These are phyloP conservation scores for Monodelphis domestica DNA, from an alignment of 2,797 vertebrate species.

Conservation along the genomic window DNA sequence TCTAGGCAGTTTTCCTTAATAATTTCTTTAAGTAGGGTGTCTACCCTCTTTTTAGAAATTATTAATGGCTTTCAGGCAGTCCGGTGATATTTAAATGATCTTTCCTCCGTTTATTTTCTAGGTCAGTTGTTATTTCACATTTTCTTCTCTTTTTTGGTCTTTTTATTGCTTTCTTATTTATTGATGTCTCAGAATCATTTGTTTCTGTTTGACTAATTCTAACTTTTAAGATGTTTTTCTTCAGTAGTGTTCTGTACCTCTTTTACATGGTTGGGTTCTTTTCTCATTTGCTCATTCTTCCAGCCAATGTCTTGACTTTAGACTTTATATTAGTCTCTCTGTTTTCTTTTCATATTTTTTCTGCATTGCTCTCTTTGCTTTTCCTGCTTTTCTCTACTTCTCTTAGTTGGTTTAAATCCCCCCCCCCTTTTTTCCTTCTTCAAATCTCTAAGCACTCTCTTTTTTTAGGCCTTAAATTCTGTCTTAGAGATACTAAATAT, in stretches of 20 bases:
- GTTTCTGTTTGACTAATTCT: background rate
- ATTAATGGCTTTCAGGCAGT: background rate
- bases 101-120: background rate
- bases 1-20: background rate
- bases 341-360: background rate
- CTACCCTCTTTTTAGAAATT: background rate
- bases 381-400: background rate
- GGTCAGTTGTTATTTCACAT: background rate
- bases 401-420: background rate
- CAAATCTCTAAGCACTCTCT: too few relatives aligned
- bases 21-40: background rate
- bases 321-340: too few relatives aligned
- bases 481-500: too few relatives aligned
- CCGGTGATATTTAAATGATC: background rate
- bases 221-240: background rate
- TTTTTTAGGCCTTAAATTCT: too few relatives aligned
- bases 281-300: too few relatives aligned
- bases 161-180: background rate
- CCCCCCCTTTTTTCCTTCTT: background rate
- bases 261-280: background rate
- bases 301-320: too few relatives aligned
- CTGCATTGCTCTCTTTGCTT: background rate
- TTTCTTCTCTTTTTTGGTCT: background rate
- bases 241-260: background rate
- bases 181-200: background rate